Percentiles rank a stretch among this genome's conserved stretches.
Conservation (phyloP, 2,888 invertebrate species). For the Coelopa pilipes region DNA sequence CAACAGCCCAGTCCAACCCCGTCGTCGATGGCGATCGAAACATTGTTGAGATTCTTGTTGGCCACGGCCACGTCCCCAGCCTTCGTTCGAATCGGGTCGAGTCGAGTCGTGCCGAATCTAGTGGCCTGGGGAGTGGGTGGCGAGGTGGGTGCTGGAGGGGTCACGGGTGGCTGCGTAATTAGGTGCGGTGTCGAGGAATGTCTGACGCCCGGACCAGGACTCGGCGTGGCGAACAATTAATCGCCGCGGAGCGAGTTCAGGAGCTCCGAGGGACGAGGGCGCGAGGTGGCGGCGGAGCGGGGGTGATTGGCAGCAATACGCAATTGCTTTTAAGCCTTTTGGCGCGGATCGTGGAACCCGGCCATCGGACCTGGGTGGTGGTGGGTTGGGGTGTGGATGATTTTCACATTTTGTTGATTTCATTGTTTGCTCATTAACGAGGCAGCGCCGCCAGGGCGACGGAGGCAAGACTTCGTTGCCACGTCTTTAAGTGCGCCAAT, state of each 20-base stretch:
- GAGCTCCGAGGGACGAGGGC: too few species aligned
- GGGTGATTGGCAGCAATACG: constrained; percentile 26
- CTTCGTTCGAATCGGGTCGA: neutral
- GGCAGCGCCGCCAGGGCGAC: constrained; percentile 6
- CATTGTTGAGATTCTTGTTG: constrained; percentile 17
- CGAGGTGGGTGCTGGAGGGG: neutral
- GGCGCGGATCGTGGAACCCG: constrained; percentile 52
- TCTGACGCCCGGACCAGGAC: too few species aligned
- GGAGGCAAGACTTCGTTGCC: constrained; percentile 19
- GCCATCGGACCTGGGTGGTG: neutral
- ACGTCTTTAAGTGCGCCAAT: neutral
- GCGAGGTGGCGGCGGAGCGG: neutral
- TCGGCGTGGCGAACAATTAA: too few species aligned
- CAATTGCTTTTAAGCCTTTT: constrained; percentile 30
- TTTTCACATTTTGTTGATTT: constrained; percentile 40
- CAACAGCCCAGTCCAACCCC: neutral
- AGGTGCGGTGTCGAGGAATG: too few species aligned
- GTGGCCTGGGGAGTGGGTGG: constrained; percentile 43
- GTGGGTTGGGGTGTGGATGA: constrained; percentile 26
- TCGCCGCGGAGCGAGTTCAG: too few species aligned
- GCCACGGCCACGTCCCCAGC: neutral
- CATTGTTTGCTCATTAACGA: constrained; percentile 38
- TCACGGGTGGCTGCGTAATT: neutral
- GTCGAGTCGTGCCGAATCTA: constrained; percentile 47
- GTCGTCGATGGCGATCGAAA: neutral